Conservation (phyloP, 2,797 vertebrate genomes). For the Chelmon rostratus region DNA sequence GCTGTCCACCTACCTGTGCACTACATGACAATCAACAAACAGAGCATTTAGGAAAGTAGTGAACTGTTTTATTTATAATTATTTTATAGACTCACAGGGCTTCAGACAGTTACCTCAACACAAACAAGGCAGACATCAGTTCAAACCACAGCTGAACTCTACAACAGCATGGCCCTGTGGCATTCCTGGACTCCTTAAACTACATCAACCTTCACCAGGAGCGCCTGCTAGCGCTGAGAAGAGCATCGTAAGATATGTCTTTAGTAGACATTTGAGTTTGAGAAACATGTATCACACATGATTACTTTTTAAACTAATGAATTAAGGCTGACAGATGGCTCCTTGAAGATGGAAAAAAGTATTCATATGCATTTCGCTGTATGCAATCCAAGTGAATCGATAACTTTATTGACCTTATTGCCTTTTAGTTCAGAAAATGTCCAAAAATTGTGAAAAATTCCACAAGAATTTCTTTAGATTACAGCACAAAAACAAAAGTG, state of each 20-base stretch:
- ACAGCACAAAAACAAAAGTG: background rate
- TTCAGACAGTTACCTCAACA: constrained; percentile 7
- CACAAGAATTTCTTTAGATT: background rate
- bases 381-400: too few species aligned
- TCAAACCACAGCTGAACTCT: constrained; percentile 30
- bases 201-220: constrained; percentile 22
- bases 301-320: too few species aligned
- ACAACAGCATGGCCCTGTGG: constrained; percentile 11
- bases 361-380: too few species aligned
- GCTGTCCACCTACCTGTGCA: too few species aligned
- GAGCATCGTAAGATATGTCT: too few species aligned
- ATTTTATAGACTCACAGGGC: background rate
- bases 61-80: constrained; percentile 22
- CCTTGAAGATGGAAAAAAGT: too few species aligned
- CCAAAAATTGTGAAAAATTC: background rate
- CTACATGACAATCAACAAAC: too few species aligned
- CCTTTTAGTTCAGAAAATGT: too few species aligned
- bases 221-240: constrained; percentile 1
- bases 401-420: too few species aligned
- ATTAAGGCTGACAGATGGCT: too few species aligned
- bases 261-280: too few species aligned
- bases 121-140: constrained; percentile 24
- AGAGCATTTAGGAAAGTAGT: constrained; percentile 31
- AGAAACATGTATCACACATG: too few species aligned
- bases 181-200: constrained; percentile 22